Base-by-base conservation (phyloP, 2,797 vertebrate species). In the Crax fasciolata region DNA sequence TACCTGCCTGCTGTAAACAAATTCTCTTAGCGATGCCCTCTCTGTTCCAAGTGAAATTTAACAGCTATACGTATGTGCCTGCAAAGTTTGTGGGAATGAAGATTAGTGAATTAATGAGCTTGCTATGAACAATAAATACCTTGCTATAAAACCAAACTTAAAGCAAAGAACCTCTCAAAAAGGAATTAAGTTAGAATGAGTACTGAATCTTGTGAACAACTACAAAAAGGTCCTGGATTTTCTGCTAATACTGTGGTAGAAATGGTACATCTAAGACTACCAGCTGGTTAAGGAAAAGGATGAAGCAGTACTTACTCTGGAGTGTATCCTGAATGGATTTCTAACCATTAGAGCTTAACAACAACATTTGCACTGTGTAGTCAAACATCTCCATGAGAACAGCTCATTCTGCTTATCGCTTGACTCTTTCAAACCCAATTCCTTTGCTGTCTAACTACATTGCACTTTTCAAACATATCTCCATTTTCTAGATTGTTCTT, bases 61-160 rank as follows among this genome's bases (percentile, higher is more conserved):
- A 52, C 41, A 75, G 10, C 39, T 39, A 14, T 5, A 23, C 0
- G 0, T 30, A 32, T 1, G 4, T 11, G 13, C 24, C 43, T 74
- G 52, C 13, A 74, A 73, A 52, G 5, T 38, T 57, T 52, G 8
- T 23, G 61, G 24, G 46, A 71, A 71, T 30, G 3, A 24, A 43
- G 39, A 35, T 12, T 28, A 54, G 23, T 51, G 15, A 62, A 61
- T 55, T 59, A 38, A 84, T 4, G 2, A 70, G 16, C 41, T 82
- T 35, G 35, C 35, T 35, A 35, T 35, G 35, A 35, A 8, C 25
- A 61, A 21, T 6, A 76, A 70, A 35, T 21, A 49, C 2, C 30
- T 41, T 88, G 24, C 46, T 25, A 41, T 27, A 61, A 86, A 71
- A 32, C 25, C 25, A 61, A 66, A 52, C 63, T 77, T 77, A 25